Base-by-base conservation (phyloP, 92 coral and sea anemone species). In the Zoanthus sociatus region DNA sequence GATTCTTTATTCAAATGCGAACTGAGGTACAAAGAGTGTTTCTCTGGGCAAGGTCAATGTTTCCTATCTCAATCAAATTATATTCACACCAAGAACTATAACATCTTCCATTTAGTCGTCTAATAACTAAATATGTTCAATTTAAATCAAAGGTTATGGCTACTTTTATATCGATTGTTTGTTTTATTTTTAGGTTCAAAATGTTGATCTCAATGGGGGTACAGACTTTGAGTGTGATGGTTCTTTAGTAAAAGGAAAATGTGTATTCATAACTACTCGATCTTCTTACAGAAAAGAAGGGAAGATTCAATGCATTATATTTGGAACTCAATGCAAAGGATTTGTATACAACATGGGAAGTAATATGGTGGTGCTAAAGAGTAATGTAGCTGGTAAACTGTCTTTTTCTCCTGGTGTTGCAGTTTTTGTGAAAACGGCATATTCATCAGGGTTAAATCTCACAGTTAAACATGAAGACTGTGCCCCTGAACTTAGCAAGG, bases 311-410 rank as follows among this genome's bases (percentile, higher is more conserved):
- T 81, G 85, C 26, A 7, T 81, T 45, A 0, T 5, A 7, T 10
- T 60, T 21, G 42, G 46, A 20, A 64, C 73, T 1, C 85, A 81
- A 54, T 81, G 85, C 44, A 31, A 64, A 45, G 85, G 85, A 18
- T 81, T 81, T 81, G 85, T 81, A 4, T 32, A 81, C 16, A 81
- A 81, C 21, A 81, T 81, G 85, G 85, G 85, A 14, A 66, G 61
- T 56, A 81, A 13, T 50, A 21, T 81, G 14, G 75, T 81, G 9
- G 47, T 51, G 20, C 85, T 81, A 9, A 81, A 81, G 21, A 81
- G 76, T 16, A 16, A 46, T 20, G 58, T 81, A 20, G 45, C 46
- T 46, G 85, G 85, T 6, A 81, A 81, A 37, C 85, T 81, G 42
- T 12, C 76, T 7, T 81, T 81, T 74, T 81, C 85, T 46, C 85